These are phyloP conservation scores for Cryptotermes secundus DNA, from an alignment of 1,140 invertebrate species.

Conservation along the genomic window DNA sequence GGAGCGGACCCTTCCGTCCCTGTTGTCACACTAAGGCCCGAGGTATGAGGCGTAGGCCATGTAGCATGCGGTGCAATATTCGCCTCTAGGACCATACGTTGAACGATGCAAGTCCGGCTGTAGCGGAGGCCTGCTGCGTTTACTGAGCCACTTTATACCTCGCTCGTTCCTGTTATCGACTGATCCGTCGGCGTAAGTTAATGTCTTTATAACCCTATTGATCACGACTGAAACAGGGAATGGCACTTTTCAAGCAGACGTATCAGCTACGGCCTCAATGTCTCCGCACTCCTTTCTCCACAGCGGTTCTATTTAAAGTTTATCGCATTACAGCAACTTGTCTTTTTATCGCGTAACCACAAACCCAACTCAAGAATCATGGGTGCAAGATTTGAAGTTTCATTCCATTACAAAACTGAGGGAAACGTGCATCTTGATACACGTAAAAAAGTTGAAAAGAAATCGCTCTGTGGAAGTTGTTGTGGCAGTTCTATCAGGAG, in stretches of 20 bases:
- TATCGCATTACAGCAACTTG: not conserved
- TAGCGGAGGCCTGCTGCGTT: no score
- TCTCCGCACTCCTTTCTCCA: not conserved
- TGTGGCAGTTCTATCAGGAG: conserved; percentile 17
- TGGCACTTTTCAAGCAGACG: not conserved
- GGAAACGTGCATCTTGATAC: not conserved
- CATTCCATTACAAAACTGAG: not conserved
- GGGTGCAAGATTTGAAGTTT: not conserved
- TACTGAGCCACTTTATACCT: not conserved
- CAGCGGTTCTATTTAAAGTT: not conserved
- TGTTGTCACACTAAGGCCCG: no score
- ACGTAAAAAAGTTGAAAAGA: not conserved
- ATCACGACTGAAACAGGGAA: not conserved
- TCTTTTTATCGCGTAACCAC: not conserved
- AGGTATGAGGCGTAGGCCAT: no score
- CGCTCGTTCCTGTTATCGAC: not conserved
- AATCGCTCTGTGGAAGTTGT: conserved; percentile 3
- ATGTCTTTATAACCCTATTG: not conserved
- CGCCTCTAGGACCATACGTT: not conserved
- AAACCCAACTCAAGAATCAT: not conserved
- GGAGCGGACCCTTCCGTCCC: no score
- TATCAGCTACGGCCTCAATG: not conserved
- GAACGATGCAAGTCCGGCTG: not conserved
- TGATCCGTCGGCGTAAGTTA: not conserved
- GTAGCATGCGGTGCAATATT: no score